Conservation (phyloP, 2,113 vertebrate genomes). For the Phasianus colchicus region DNA sequence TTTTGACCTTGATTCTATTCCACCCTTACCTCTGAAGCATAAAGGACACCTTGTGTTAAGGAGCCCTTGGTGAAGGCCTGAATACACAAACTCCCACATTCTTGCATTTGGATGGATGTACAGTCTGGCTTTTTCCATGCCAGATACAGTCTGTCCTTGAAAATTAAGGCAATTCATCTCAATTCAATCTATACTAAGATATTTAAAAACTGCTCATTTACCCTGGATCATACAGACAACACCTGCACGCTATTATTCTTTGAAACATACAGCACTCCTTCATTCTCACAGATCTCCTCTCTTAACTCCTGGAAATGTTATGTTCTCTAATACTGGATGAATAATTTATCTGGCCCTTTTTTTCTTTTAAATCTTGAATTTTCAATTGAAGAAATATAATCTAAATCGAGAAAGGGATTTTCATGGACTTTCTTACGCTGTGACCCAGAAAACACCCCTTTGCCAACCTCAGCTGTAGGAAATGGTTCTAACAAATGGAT, state of each 20-base stretch:
- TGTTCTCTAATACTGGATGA: neutral
- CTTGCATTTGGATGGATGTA: neutral
- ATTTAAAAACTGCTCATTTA: conserved; percentile 30
- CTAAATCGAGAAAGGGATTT: neutral
- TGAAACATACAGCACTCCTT: neutral
- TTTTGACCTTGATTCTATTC: conserved; percentile 32
- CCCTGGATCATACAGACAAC: neutral
- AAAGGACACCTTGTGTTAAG: neutral
- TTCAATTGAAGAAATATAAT: neutral
- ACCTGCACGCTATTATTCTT: neutral
- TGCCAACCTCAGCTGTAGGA: neutral
- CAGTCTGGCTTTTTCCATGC: neutral
- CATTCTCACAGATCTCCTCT: neutral
- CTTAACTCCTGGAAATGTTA: neutral
- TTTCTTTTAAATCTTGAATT: neutral
- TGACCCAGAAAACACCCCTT: neutral
- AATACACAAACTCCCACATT: neutral
- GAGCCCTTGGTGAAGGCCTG: neutral
- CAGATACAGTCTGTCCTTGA: conserved; percentile 11
- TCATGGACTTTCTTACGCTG: neutral
- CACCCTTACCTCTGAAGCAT: neutral
- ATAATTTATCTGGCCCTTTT: neutral
- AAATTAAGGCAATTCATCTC: conserved; percentile 31
- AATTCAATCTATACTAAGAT: conserved; percentile 19
- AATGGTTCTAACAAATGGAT: neutral